These are phyloP conservation scores for Thymelicus sylvestris DNA, from an alignment of 2,888 invertebrate genomes.

Conservation along the genomic window DNA sequence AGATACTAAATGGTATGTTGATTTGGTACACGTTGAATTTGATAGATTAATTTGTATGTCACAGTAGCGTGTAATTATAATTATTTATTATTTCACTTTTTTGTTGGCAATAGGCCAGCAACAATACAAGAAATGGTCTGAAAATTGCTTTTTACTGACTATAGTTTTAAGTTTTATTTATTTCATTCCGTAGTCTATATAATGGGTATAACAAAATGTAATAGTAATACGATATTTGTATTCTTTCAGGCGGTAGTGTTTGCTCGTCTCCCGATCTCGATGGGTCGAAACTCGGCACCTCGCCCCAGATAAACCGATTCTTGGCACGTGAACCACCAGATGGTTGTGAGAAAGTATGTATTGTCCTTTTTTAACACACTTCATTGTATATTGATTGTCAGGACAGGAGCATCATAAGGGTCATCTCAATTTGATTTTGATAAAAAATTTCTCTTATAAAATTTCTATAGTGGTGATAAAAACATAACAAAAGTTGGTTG, in stretches of 20 bases:
- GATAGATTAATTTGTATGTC: slow-evolving; percentile 8
- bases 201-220: neutral
- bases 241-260: slow-evolving; percentile 87
- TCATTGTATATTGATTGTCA: no score
- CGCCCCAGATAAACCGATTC: slow-evolving; percentile 93
- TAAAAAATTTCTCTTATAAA: no score
- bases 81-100: neutral
- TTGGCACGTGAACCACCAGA: slow-evolving; percentile 94
- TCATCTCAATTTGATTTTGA: no score
- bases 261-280: slow-evolving; percentile 91
- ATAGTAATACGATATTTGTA: neutral
- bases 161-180: neutral
- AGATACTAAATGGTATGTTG: slow-evolving; percentile 11
- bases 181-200: neutral
- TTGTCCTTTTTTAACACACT: neutral
- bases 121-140: neutral
- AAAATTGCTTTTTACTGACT: neutral
- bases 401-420: no score
- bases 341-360: slow-evolving; percentile 91
- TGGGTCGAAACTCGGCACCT: slow-evolving; percentile 89
- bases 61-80: slow-evolving; percentile 3
- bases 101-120: neutral
- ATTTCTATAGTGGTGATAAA: no score
- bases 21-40: neutral
- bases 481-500: no score